Evolutionary conservation across 2,888 invertebrate species (phyloP).

Genomic region (Vannuccia rotundouncinata): DNA sequence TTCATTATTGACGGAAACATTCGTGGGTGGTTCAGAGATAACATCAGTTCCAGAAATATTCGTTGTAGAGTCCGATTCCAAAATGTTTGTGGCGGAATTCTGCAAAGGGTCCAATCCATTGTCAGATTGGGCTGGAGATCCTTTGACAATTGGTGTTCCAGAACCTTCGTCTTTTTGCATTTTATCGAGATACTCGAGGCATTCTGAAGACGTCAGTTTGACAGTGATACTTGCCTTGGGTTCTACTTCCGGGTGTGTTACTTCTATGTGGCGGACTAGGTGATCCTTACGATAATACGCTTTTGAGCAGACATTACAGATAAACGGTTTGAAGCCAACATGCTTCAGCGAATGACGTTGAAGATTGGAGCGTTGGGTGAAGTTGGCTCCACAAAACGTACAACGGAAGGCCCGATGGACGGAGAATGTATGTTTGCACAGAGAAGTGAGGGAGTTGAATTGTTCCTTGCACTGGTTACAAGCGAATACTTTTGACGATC

Average conservation of each 20-base stretch:
- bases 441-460: slow-evolving; percentile 36
- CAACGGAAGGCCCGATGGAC: slow-evolving; percentile 39
- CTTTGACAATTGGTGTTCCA: not conserved
- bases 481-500: slow-evolving; percentile 30
- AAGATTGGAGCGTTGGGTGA: slow-evolving; percentile 40
- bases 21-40: not conserved
- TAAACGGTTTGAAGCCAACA: slow-evolving; percentile 40
- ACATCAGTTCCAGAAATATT: too few relatives aligned
- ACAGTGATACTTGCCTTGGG: slow-evolving; percentile 38
- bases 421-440: slow-evolving; percentile 40
- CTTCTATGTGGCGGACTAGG: slow-evolving; percentile 40
- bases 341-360: slow-evolving; percentile 41
- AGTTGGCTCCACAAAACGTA: slow-evolving; percentile 38
- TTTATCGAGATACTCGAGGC: slow-evolving; percentile 39
- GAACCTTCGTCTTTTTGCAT: slow-evolving; percentile 27
- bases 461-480: slow-evolving; percentile 39
- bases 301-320: slow-evolving; percentile 39
- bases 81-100: too few relatives aligned
- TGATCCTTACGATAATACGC: slow-evolving; percentile 40
- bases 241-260: slow-evolving; percentile 39
- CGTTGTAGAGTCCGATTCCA: too few relatives aligned
- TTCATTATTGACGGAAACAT: not conserved
- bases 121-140: not conserved
- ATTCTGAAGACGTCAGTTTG: slow-evolving; percentile 40
- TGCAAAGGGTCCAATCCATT: not conserved